Evolutionary conservation across 2,797 vertebrate species (phyloP).

Genomic region (Peromyscus aztecus): DNA sequence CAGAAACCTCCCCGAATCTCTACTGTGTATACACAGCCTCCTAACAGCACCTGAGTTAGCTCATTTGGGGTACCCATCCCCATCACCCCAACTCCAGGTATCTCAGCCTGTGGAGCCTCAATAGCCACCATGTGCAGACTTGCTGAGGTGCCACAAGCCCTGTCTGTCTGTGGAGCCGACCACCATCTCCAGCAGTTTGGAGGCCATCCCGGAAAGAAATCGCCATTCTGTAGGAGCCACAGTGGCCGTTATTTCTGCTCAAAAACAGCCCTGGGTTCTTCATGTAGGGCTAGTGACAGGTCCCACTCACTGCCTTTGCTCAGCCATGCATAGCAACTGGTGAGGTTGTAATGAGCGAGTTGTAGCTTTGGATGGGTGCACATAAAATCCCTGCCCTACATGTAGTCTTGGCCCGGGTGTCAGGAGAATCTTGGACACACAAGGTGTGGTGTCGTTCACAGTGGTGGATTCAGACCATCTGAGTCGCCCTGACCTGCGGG

Average conservation of each 20-base stretch:
- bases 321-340: background rate
- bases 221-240: background rate
- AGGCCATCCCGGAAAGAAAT: background rate
- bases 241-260: background rate
- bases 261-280: background rate
- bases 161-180: background rate
- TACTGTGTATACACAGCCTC: background rate
- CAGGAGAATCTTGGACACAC: background rate
- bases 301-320: background rate
- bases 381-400: background rate
- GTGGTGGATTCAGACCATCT: fast-evolving
- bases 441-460: too few species aligned
- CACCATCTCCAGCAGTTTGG: background rate
- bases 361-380: background rate
- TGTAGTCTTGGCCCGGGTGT: background rate
- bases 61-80: background rate
- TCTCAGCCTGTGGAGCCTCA: fast-evolving
- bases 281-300: background rate
- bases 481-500: fast-evolving
- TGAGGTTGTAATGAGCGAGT: background rate
- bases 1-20: background rate
- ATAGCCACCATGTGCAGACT: background rate
- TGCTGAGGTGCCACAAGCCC: background rate
- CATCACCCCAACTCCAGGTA: background rate
- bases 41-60: background rate